Evolutionary conservation across 2,888 invertebrate genomes (phyloP).

Genomic region (Pycnomerus fuliginosus): DNA sequence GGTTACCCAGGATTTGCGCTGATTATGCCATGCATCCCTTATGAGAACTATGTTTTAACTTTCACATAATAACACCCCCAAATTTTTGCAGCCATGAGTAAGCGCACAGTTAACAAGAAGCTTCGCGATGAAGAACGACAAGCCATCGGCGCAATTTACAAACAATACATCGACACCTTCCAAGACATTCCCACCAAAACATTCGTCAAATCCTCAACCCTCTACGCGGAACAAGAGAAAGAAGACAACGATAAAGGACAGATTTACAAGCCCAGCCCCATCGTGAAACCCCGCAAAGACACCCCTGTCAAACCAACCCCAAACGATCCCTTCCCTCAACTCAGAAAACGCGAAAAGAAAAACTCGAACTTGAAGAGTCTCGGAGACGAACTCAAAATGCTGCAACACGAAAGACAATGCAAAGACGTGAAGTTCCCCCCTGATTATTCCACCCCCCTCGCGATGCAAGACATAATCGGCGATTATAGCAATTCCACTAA

Average conservation of each 20-base stretch:
- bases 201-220: constrained; percentile 81
- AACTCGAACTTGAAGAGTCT: constrained; percentile 70
- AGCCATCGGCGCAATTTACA: constrained; percentile 86
- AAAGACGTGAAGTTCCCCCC: constrained; percentile 76
- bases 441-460: too few relatives aligned
- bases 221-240: constrained; percentile 83
- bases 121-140: constrained; percentile 87
- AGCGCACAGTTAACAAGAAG: too few relatives aligned
- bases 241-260: constrained; percentile 77
- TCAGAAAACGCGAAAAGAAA: neutral
- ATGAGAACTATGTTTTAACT: too few relatives aligned
- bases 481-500: constrained; percentile 96
- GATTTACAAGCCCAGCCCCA: constrained; percentile 84
- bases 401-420: constrained; percentile 90
- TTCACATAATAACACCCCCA: too few relatives aligned
- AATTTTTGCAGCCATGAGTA: too few relatives aligned
- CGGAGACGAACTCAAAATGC: constrained; percentile 94
- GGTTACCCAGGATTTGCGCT: too few relatives aligned
- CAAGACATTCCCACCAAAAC: constrained; percentile 70
- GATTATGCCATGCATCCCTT: too few relatives aligned
- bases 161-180: constrained; percentile 95
- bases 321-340: neutral
- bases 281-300: constrained; percentile 53
- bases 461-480: too few relatives aligned
- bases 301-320: constrained; percentile 40